Percentiles rank a stretch among this genome's conserved stretches.
Evolutionary conservation across 1,140 invertebrate species (phyloP).

Genomic region (Hylyphantes graminicola): DNA sequence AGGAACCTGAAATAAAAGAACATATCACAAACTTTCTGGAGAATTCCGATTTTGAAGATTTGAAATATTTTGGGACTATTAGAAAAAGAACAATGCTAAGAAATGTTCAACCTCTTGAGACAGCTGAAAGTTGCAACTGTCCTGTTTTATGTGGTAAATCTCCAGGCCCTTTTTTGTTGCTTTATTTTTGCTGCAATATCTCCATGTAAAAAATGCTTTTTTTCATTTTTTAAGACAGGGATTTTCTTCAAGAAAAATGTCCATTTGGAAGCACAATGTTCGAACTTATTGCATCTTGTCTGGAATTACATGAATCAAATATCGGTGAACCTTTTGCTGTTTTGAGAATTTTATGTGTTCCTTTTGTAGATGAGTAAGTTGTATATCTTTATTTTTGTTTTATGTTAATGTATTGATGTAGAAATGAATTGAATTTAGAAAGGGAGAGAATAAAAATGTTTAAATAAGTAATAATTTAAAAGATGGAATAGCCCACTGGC

Average conservation of each 20-base stretch:
- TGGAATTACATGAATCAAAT: slow-evolving; percentile 24
- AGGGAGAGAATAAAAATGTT: neutral
- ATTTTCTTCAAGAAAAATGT: slow-evolving; percentile 17
- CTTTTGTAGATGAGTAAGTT: slow-evolving; percentile 34
- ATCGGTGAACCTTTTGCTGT: slow-evolving; percentile 14
- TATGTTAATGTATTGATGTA: neutral
- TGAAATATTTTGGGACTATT: neutral
- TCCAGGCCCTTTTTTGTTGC: neutral
- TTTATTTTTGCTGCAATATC: neutral
- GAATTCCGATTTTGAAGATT: slow-evolving; percentile 28
- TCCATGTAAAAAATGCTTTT: neutral
- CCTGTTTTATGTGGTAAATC: slow-evolving; percentile 9
- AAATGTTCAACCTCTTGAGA: slow-evolving; percentile 12
- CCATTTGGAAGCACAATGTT: slow-evolving; percentile 41
- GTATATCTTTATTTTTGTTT: neutral
- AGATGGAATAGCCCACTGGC: neutral
- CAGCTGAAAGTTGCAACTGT: slow-evolving; percentile 21
- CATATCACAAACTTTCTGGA: slow-evolving; percentile 25
- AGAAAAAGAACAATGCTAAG: slow-evolving; percentile 23
- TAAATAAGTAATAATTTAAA: neutral
- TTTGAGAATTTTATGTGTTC: slow-evolving; percentile 28
- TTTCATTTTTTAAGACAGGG: slow-evolving; percentile 4
- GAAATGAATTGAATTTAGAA: neutral
- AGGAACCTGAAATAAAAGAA: slow-evolving; percentile 51
- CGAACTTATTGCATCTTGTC: slow-evolving; percentile 22